Percentiles rank a stretch among this genome's conserved stretches.
phyloP scores from a whole-genome alignment of 2,888 invertebrate genomes.

The Sycophila texana region DNA sequence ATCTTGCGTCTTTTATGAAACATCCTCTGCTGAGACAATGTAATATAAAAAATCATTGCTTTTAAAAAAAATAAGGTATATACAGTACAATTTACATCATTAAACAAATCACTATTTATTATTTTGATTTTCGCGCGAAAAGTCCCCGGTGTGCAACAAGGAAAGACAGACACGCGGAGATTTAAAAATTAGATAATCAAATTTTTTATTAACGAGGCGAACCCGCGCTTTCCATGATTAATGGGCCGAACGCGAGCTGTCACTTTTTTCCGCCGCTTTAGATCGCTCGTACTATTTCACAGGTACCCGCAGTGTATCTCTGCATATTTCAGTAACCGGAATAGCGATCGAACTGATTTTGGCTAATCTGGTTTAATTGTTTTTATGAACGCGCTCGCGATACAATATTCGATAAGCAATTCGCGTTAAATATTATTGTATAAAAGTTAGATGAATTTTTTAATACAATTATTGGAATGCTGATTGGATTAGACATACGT shows the following conservation, averaged over 20 bases:
- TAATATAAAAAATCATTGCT: too few species aligned
- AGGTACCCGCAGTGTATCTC: neutral
- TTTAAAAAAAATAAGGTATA: too few species aligned
- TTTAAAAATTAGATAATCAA: neutral
- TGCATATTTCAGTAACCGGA: constrained; percentile 16
- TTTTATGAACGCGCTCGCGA: neutral
- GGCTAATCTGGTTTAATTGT: neutral
- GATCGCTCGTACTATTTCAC: neutral
- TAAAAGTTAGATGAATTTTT: neutral
- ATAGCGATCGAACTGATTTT: constrained; percentile 19
- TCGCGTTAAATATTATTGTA: neutral
- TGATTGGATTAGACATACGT: neutral
- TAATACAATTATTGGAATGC: neutral
- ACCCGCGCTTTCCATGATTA: neutral
- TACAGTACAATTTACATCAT: too few species aligned
- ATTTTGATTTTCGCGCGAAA: constrained; percentile 7
- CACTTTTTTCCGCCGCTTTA: neutral
- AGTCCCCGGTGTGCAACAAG: neutral
- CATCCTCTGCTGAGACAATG: too few species aligned
- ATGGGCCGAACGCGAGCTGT: neutral
- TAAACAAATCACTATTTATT: too few species aligned
- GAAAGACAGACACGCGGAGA: neutral
- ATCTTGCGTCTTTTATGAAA: too few species aligned
- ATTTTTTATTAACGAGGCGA: neutral
- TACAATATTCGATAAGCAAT: neutral